Conservation (phyloP, 2,113 vertebrate genomes). For the Pelodiscus sinensis region DNA sequence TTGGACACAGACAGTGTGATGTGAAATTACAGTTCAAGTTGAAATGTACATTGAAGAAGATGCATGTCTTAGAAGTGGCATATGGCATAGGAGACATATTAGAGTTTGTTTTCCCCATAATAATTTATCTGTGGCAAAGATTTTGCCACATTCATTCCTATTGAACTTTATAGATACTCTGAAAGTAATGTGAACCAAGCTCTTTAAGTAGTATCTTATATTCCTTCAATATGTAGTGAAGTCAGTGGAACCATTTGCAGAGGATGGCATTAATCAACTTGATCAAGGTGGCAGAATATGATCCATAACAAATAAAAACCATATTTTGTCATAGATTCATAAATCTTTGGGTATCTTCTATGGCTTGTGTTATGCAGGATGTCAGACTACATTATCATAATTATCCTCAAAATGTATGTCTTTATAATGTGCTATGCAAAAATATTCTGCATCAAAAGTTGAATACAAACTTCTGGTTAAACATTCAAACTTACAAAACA, state of each 20-base stretch:
- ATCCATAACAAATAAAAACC: not conserved
- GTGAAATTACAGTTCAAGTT: constrained; percentile 34
- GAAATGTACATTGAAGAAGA: constrained; percentile 41
- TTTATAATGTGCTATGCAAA: not conserved
- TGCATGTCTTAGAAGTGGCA: not conserved
- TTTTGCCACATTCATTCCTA: constrained; percentile 27
- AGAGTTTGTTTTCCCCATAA: constrained; percentile 17
- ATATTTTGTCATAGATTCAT: fast-evolving
- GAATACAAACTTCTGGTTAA: not conserved
- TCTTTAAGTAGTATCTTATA: not conserved
- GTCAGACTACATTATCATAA: not conserved
- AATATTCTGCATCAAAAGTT: not conserved
- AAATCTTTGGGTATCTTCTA: not conserved
- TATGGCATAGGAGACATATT: constrained; percentile 23
- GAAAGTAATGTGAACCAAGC: constrained; percentile 11
- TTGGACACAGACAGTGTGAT: constrained; percentile 17
- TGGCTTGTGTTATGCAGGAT: fast-evolving
- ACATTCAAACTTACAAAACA: not conserved
- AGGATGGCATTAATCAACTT: not conserved
- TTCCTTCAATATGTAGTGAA: not conserved
- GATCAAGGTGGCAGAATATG: not conserved
- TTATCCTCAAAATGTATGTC: not conserved
- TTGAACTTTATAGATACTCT: not conserved
- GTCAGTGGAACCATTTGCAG: not conserved
- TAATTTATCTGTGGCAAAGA: not conserved